These are phyloP conservation scores for Rhyacophila evoluta DNA, from an alignment of 2,888 invertebrate genomes.

Conservation along the genomic window DNA sequence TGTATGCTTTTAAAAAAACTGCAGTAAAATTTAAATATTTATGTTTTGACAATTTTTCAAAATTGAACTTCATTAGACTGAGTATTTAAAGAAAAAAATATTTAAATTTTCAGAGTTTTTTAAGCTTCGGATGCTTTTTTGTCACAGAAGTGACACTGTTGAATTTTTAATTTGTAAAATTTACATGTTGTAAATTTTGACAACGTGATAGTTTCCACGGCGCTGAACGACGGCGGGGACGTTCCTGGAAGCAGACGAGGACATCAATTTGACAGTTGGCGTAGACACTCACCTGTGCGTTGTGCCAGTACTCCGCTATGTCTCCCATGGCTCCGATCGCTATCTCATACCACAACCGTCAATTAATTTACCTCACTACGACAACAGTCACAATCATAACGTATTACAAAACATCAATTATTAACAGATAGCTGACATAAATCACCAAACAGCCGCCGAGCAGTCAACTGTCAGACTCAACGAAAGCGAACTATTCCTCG, in stretches of 20 bases:
- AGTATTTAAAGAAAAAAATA: too few species aligned
- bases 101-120: too few species aligned
- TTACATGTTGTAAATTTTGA: too few species aligned
- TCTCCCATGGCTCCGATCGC: slow-evolving; percentile 49
- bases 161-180: too few species aligned
- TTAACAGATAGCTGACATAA: slow-evolving; percentile 12
- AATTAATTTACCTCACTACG: slow-evolving; percentile 17
- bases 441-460: neutral
- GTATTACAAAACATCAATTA: slow-evolving; percentile 15
- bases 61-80: too few species aligned
- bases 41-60: too few species aligned
- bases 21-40: too few species aligned
- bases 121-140: too few species aligned
- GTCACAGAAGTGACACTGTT: too few species aligned
- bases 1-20: too few species aligned
- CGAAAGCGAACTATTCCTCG: neutral
- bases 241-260: neutral
- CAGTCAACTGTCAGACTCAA: neutral
- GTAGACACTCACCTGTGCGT: slow-evolving; percentile 48
- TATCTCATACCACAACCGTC: slow-evolving; percentile 45
- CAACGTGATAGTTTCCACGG: neutral
- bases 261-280: slow-evolving; percentile 27
- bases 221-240: neutral
- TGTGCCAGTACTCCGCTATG: slow-evolving; percentile 53
- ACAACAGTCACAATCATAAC: slow-evolving; percentile 14